phyloP scores from a whole-genome alignment of 92 coral and sea anemone genomes.

The Palythoa heliodiscus region DNA sequence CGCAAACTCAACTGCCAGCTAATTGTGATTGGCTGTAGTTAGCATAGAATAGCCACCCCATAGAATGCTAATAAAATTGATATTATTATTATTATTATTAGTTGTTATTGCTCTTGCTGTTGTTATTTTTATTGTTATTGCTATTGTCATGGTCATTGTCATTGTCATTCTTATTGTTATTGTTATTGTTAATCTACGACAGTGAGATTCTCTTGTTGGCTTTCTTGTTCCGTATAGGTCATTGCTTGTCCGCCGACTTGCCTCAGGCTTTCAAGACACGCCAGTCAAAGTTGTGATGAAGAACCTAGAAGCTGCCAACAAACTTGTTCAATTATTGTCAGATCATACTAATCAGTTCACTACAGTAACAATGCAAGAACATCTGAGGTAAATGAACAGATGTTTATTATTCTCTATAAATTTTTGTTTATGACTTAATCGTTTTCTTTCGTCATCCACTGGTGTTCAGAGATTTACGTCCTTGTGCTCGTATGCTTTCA shows the following conservation, averaged over 20 bases:
- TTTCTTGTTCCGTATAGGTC: constrained; percentile 49
- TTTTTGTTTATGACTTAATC: background rate
- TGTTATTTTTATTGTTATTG: no score
- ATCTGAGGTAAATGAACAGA: constrained; percentile 58
- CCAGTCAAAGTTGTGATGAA: constrained; percentile 75
- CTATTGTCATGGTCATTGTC: no score
- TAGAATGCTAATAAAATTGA: no score
- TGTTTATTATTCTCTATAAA: background rate
- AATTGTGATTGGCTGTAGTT: no score
- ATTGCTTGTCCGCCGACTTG: constrained; percentile 64
- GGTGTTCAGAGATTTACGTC: background rate
- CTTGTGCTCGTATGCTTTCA: background rate
- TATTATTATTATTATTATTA: no score
- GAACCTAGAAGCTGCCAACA: constrained; percentile 72
- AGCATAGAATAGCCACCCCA: no score
- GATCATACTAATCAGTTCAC: constrained; percentile 63
- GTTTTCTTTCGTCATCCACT: background rate
- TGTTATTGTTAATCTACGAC: no score
- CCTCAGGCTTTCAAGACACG: constrained; percentile 67
- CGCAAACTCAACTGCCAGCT: no score
- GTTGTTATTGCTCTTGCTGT: no score
- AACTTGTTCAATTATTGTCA: constrained; percentile 68
- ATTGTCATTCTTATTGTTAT: no score
- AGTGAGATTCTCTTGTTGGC: no score
- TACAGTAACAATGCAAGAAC: constrained; percentile 69